Evolutionary conservation across 1,140 invertebrate genomes (phyloP).

Genomic region (Drosophila ohnishii): DNA sequence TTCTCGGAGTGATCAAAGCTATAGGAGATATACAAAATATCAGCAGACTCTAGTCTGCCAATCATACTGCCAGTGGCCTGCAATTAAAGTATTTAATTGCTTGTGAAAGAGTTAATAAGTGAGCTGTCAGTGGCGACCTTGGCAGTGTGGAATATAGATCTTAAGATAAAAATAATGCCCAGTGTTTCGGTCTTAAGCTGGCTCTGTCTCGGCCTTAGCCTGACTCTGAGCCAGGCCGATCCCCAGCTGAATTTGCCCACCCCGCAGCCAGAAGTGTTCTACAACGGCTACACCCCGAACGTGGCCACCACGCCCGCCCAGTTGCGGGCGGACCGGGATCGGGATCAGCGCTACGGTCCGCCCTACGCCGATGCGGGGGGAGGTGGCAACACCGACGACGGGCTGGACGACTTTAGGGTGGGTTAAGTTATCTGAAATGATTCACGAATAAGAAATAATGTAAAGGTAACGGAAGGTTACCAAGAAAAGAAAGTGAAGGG

Average conservation of each 20-base stretch:
- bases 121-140: constrained; percentile 52
- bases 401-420: constrained; percentile 77
- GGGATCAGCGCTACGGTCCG: constrained; percentile 76
- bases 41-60: constrained; percentile 17
- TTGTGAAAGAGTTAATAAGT: constrained; percentile 71
- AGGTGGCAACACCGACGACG: constrained; percentile 56
- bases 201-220: constrained; percentile 20
- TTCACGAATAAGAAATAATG: not conserved
- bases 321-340: constrained; percentile 65
- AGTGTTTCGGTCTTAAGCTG: constrained; percentile 38
- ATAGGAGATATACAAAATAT: constrained; percentile 4
- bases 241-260: constrained; percentile 85
- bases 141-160: constrained; percentile 69
- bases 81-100: constrained; percentile 71
- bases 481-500: not conserved
- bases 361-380: constrained; percentile 66
- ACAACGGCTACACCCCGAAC: constrained; percentile 75
- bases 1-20: not conserved
- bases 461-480: not conserved
- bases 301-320: constrained; percentile 72
- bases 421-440: constrained; percentile 11
- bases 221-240: constrained; percentile 28
- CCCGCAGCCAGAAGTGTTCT: constrained; percentile 66
- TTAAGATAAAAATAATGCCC: constrained; percentile 53
- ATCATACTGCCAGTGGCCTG: constrained; percentile 32